These are phyloP conservation scores for Rotaria macrura DNA, from an alignment of 2,888 invertebrate species.

Conservation along the genomic window DNA sequence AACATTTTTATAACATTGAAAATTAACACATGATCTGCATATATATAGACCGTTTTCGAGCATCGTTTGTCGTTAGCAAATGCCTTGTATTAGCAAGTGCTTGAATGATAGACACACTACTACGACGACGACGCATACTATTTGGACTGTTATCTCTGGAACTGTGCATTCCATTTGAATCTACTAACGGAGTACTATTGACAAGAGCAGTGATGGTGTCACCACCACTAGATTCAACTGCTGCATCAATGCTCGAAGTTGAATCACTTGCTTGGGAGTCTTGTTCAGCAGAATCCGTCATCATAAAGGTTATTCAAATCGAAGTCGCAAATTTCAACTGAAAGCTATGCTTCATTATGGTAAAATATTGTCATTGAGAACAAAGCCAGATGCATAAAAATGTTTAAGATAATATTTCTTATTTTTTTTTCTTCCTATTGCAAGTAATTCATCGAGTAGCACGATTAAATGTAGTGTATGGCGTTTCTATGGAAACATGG, in stretches of 20 bases:
- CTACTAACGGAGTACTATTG: neutral
- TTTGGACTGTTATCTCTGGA: neutral
- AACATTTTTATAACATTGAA: too few relatives aligned
- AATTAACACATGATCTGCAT: too few relatives aligned
- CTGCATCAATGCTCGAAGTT: neutral
- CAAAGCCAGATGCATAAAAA: too few relatives aligned
- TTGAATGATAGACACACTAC: conserved; percentile 6
- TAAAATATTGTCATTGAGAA: neutral
- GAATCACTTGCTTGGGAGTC: neutral
- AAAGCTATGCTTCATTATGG: neutral
- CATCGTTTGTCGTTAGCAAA: neutral
- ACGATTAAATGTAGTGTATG: neutral
- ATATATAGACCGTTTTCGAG: conserved; percentile 5
- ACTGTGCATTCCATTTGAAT: neutral
- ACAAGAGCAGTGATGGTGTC: neutral
- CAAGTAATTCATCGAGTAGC: neutral
- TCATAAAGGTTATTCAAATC: neutral
- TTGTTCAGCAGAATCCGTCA: neutral
- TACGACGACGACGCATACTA: neutral
- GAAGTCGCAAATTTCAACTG: too few relatives aligned
- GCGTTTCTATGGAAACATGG: neutral
- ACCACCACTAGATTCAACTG: neutral
- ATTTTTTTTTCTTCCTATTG: neutral
- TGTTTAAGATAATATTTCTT: too few relatives aligned
- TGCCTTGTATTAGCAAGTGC: neutral